Evolutionary conservation across 2,113 vertebrate species (phyloP).

Genomic region (Engystomops pustulosus): DNA sequence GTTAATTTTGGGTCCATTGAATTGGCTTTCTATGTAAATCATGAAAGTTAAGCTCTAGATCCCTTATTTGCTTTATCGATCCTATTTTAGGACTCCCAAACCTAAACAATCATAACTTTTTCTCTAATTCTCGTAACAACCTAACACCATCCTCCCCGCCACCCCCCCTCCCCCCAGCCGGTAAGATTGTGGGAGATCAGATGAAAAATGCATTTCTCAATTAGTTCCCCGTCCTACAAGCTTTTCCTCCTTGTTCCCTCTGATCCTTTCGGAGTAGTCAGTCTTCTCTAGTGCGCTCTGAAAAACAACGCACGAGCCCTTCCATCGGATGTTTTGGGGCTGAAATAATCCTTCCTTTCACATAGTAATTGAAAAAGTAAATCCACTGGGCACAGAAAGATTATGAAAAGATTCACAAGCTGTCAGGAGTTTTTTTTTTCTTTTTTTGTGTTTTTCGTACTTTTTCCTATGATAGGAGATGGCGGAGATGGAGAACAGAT

Average conservation of each 20-base stretch:
- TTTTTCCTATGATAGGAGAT: slow-evolving; percentile 30
- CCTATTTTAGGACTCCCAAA: background rate
- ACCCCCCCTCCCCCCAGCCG: background rate
- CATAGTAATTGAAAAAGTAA: slow-evolving; percentile 59
- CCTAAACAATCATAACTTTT: background rate
- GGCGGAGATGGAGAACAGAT: slow-evolving; percentile 44
- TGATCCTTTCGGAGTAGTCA: slow-evolving; percentile 24
- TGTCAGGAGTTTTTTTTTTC: slow-evolving; percentile 47
- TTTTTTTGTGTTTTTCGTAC: too few species aligned
- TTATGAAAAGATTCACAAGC: slow-evolving; percentile 61
- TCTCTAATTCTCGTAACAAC: background rate
- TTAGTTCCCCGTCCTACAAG: slow-evolving; percentile 36
- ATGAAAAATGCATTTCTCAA: slow-evolving; percentile 27
- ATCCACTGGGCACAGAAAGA: slow-evolving; percentile 55
- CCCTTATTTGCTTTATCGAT: too few species aligned
- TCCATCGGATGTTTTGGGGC: slow-evolving; percentile 52
- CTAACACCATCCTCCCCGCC: background rate
- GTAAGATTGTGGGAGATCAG: slow-evolving; percentile 21
- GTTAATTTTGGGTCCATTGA: too few species aligned
- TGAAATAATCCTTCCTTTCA: slow-evolving; percentile 57
- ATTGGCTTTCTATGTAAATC: too few species aligned
- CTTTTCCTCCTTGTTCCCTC: slow-evolving; percentile 1
- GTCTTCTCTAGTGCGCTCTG: slow-evolving; percentile 21
- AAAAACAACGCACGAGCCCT: slow-evolving; percentile 47
- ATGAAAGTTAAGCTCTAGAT: too few species aligned